Base-by-base conservation (phyloP, 2,888 invertebrate species). In the Tigriopus californicus region DNA sequence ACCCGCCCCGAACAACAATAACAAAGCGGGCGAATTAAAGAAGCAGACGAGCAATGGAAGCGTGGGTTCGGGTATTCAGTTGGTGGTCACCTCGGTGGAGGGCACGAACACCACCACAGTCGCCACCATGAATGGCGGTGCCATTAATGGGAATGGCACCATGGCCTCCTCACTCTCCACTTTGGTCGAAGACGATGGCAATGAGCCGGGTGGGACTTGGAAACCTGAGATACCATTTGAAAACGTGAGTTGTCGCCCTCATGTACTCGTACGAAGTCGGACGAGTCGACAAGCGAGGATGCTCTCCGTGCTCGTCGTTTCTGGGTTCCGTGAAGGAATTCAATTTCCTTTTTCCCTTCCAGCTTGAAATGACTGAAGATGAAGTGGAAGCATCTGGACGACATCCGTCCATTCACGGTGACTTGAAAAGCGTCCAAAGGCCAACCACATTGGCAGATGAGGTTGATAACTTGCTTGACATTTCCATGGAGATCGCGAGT, bases 161-260 rank as follows among this genome's bases (percentile, higher is more conserved):
- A 33, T 33, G 33, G 33, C 33, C 3, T 33, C 33, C 33, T 33
- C 33, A 33, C 22, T 49, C 20, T 13, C 15, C 13, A 49, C 49
- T 22, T 49, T 49, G 15, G 15, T 13, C 8, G 15, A 55, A 18
- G 61, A 58, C 47, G 46, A 54, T 18, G 10, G 24, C 61, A 47
- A 40, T 40, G 40, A 25, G 11, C 25, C 5, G 12, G 41, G 41
- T 11, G 80, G 82, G 0, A 86, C 87, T 66, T 90, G 89, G 88
- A 87, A 81, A 22, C 88, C 90, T 0, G 90, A 90, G 74, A 86
- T 89, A 70, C 90, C 89, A 1, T 90, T 90, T 69, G 83, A 85
- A 74, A 87, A 88, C 73, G 89, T 89, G 75, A 72, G 75, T 67
- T n/a, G n/a, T n/a, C n/a, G n/a, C n/a, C n/a, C n/a, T n/a, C n/a